These are phyloP conservation scores for Sitodiplosis mosellana DNA, from an alignment of 1,140 invertebrate species.

Conservation along the genomic window DNA sequence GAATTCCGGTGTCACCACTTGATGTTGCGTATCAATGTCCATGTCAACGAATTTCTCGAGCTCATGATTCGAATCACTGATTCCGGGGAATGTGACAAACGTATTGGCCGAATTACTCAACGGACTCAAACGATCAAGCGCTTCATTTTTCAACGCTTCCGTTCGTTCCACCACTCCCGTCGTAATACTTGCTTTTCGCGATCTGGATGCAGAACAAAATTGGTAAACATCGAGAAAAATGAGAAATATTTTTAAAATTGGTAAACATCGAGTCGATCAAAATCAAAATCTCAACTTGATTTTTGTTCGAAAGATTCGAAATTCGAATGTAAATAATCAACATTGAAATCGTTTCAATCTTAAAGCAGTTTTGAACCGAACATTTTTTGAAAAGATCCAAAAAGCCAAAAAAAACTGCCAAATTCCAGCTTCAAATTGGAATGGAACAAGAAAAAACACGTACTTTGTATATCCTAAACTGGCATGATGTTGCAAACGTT, in stretches of 20 bases:
- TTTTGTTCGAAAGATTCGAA: too few species aligned
- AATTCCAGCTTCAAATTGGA: too few species aligned
- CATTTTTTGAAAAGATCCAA: too few species aligned
- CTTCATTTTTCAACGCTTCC: conserved; percentile 22
- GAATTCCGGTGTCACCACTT: conserved; percentile 17
- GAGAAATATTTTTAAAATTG: too few species aligned
- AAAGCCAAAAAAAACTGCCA: background rate
- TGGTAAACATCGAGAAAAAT: conserved; percentile 15
- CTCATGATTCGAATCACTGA: conserved; percentile 17
- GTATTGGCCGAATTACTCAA: conserved; percentile 18
- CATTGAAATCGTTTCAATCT: too few species aligned
- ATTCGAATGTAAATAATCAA: too few species aligned
- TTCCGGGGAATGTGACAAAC: conserved; percentile 13
- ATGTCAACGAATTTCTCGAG: conserved; percentile 36
- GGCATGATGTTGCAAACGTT: conserved; percentile 21
- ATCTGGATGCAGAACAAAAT: conserved; percentile 8
- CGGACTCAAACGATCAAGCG: conserved; percentile 21
- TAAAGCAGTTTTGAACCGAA: too few species aligned
- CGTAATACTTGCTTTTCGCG: conserved; percentile 41
- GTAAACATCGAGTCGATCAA: conserved; percentile 22
- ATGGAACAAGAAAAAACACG: too few species aligned
- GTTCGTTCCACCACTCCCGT: conserved; percentile 35
- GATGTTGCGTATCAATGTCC: conserved; percentile 34
- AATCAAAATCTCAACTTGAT: too few species aligned
- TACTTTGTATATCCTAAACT: conserved; percentile 18